These are phyloP conservation scores for Pseudanteris insignis DNA, from an alignment of 2,888 invertebrate genomes.

Conservation along the genomic window DNA sequence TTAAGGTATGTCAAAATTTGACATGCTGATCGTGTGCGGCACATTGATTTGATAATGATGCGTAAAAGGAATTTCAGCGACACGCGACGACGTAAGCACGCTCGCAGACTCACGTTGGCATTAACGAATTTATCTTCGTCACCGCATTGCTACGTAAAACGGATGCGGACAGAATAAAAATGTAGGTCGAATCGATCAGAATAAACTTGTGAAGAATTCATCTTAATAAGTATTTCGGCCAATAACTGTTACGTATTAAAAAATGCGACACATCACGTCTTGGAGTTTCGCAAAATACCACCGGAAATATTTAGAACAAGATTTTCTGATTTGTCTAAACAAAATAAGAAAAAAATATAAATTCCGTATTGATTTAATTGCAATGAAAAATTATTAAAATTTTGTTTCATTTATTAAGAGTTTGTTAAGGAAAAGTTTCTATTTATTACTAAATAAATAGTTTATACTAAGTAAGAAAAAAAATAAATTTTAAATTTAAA, in stretches of 20 bases:
- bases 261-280: constrained; percentile 2
- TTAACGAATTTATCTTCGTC: constrained; percentile 41
- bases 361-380: too few relatives aligned
- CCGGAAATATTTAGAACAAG: too few relatives aligned
- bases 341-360: too few relatives aligned
- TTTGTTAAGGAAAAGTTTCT: too few relatives aligned
- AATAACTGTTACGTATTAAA: constrained; percentile 9
- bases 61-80: constrained; percentile 29
- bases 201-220: constrained; percentile 28
- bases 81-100: constrained; percentile 41
- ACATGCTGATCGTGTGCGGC: constrained; percentile 24
- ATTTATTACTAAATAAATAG: too few relatives aligned
- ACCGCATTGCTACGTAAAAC: constrained; percentile 23
- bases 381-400: too few relatives aligned
- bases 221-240: constrained; percentile 33
- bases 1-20: constrained; percentile 16
- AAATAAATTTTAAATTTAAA: too few relatives aligned
- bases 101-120: constrained; percentile 20
- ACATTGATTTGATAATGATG: constrained; percentile 30
- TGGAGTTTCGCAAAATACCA: too few relatives aligned
- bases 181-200: constrained; percentile 40
- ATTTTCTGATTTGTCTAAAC: too few relatives aligned
- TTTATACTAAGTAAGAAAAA: too few relatives aligned
- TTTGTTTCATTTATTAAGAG: too few relatives aligned
- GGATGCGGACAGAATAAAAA: constrained; percentile 38